phyloP scores from a whole-genome alignment of 2,113 vertebrate species.

The Daboia siamensis region DNA sequence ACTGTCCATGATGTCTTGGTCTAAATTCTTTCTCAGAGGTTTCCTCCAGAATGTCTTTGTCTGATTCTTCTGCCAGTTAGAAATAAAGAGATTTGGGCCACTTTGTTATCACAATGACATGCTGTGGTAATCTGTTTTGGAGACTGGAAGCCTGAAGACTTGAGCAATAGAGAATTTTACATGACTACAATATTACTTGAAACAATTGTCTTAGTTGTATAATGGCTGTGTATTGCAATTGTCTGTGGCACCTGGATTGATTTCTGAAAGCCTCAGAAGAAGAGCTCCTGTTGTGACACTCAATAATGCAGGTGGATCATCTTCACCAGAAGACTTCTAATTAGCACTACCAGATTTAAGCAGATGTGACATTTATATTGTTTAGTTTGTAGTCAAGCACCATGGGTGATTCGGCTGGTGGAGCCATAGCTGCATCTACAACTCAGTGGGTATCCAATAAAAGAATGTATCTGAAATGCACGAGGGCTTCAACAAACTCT shows the following conservation, averaged over 20 bases:
- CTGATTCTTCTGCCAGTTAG: neutral
- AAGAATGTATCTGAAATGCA: conserved; percentile 12
- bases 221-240: neutral
- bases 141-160: neutral
- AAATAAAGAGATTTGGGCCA: neutral
- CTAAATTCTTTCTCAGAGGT: neutral
- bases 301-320: conserved; percentile 24
- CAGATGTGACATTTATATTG: conserved; percentile 45
- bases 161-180: neutral
- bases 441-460: conserved; percentile 21
- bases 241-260: conserved; percentile 16
- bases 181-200: neutral
- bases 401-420: conserved; percentile 38
- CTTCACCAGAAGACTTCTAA: conserved; percentile 33
- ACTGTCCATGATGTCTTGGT: neutral
- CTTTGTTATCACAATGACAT: neutral
- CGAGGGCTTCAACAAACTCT: conserved; percentile 27
- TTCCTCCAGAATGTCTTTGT: neutral
- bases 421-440: conserved; percentile 11
- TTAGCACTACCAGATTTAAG: conserved; percentile 47
- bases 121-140: neutral
- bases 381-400: conserved; percentile 34
- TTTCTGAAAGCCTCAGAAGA: conserved; percentile 26
- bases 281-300: neutral
- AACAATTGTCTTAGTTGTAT: conserved; percentile 18